Conservation (phyloP, 2,888 invertebrate species). For the Caprella mutica region DNA sequence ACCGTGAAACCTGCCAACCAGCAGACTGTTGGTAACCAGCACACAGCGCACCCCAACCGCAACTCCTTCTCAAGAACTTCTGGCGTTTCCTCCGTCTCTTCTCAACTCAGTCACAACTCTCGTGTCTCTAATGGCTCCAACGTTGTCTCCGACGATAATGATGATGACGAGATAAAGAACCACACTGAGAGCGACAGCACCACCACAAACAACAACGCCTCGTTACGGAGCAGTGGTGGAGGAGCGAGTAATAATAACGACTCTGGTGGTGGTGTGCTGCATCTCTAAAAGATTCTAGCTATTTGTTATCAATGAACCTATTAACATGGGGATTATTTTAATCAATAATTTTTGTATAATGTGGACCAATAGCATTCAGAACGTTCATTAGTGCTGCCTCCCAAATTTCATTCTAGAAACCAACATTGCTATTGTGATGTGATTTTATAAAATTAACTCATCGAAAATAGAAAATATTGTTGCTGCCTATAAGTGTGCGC, state of each 20-base stretch:
- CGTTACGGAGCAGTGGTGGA: not conserved
- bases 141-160: constrained; percentile 49
- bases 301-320: not conserved
- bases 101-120: constrained; percentile 48
- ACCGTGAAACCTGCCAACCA: constrained; percentile 99
- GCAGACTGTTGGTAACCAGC: constrained; percentile 47
- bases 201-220: not conserved
- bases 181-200: constrained; percentile 54
- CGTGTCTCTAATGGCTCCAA: constrained; percentile 37
- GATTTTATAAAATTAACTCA: no score
- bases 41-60: constrained; percentile 53
- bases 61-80: constrained; percentile 65
- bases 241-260: not conserved
- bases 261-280: constrained; percentile 22
- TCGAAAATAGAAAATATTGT: no score
- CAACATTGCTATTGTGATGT: no score
- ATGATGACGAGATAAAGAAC: constrained; percentile 83
- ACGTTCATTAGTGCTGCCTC: no score
- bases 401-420: no score
- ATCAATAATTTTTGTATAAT: no score
- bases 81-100: constrained; percentile 56
- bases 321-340: no score
- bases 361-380: no score
- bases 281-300: constrained; percentile 12
- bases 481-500: no score